A percentile compares a stretch with the other conserved stretches of the same genome.
Evolutionary conservation across 2,797 vertebrate species (phyloP).

Genomic region (Catamblyrhynchus diadema): DNA sequence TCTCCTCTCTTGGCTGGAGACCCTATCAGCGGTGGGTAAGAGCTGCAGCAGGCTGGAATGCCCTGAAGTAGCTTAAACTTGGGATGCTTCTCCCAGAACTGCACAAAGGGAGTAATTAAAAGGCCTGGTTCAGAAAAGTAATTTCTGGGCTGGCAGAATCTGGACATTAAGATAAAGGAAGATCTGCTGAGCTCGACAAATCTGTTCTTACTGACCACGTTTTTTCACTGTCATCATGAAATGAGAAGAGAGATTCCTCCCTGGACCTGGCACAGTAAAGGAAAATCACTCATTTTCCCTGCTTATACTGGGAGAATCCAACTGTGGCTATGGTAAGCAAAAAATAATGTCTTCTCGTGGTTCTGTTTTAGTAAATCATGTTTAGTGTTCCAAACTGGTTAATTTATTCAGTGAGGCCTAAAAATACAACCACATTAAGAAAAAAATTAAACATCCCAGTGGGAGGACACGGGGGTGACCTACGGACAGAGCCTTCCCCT

Average conservation of each 20-base stretch:
- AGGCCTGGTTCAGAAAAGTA: not conserved
- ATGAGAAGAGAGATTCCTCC: not conserved
- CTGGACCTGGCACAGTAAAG: not conserved
- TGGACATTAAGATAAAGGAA: constrained; percentile 23
- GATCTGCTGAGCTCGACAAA: not conserved
- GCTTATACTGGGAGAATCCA: not conserved
- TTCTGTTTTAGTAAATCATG: not conserved
- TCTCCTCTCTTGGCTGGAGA: not conserved
- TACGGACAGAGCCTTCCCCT: not conserved
- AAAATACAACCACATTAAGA: not conserved
- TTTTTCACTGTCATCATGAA: not conserved
- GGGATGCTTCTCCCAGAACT: not conserved
- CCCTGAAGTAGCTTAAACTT: not conserved
- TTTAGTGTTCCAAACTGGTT: not conserved
- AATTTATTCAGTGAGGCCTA: not conserved
- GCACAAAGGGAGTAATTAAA: constrained; percentile 26
- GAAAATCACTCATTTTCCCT: not conserved
- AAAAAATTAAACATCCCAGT: not conserved
- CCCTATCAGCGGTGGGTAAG: not conserved
- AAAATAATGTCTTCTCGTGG: not conserved
- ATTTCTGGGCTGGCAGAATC: not conserved
- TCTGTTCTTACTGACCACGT: not conserved
- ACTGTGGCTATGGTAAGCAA: not conserved
- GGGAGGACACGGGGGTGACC: not conserved
- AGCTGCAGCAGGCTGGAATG: not conserved